These are phyloP conservation scores for Aramus guarauna DNA, from an alignment of 2,113 vertebrate species.

Conservation along the genomic window DNA sequence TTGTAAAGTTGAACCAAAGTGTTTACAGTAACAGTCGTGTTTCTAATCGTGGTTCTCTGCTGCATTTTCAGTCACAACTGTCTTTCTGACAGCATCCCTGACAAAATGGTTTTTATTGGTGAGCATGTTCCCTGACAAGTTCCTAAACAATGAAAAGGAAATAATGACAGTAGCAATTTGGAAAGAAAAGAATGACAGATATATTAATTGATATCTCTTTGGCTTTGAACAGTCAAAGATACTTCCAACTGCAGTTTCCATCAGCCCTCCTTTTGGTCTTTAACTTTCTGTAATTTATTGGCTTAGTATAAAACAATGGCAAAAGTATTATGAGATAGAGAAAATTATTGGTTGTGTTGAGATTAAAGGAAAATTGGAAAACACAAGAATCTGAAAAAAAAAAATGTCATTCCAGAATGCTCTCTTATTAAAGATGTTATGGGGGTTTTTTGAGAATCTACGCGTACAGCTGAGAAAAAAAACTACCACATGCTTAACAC, in stretches of 20 bases:
- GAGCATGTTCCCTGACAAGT: background rate
- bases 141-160: background rate
- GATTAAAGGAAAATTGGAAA: background rate
- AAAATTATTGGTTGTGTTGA: background rate
- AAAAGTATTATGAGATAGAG: background rate
- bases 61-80: background rate
- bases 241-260: background rate
- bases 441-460: background rate
- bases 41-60: background rate
- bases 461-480: background rate
- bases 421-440: background rate
- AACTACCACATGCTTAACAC: background rate
- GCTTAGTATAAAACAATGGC: background rate
- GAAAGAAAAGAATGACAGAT: background rate
- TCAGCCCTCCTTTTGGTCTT: background rate
- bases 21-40: background rate
- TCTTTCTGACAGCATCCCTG: background rate
- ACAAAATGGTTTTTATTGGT: background rate
- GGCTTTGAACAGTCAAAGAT: background rate
- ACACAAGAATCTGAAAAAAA: background rate
- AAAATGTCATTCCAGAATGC: background rate
- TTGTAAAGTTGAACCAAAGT: background rate
- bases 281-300: background rate
- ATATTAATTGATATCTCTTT: background rate
- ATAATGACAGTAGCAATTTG: background rate